Base-by-base conservation (phyloP, 2,888 invertebrate species). In the Athalia circularis region DNA sequence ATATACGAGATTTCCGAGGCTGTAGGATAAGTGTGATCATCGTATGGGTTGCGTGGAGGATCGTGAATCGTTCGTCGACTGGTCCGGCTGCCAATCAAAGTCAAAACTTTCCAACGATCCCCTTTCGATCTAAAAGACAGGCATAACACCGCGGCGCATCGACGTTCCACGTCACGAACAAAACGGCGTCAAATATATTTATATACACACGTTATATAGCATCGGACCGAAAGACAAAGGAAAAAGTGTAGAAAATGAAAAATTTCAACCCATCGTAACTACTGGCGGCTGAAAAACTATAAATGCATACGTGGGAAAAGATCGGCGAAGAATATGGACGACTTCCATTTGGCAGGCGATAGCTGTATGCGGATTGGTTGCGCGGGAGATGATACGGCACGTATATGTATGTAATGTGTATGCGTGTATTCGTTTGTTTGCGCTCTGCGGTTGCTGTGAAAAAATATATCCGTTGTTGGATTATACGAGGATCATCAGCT, bases 61-160 rank as follows among this genome's bases (percentile, higher is more conserved):
- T 78, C 52, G 13, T 74, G 48, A 64, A 75, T 62, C 45, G 75
- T 64, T 75, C 15, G 75, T 75, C 50, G 62, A 62, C 52, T 65
- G 78, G 62, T 78, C 2, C 64, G 64, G 47, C 78, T 78, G 78
- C 74, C 78, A 78, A 64, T 78, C 78, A 78, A 78, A 78, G 74
- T 78, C 78, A 74, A 65, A 78, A 74, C 70, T 78, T 62, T 65
- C 54, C 54, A 72, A 43, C 45, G 77, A 45, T 65, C 4, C 50
- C 54, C 76, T 70, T 72, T 65, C 50, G 54, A 78, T 74, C 59
- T n/a, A 59, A 61, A 64, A 74, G 65, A 64, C 48, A 62, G 48
- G 64, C 43, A 43, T 8, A 47, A 43, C 29, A 70, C 54, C 68
- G 68, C 54, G 8, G 45, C 45, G 43, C 68, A 43, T 70, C n/a